phyloP scores from a whole-genome alignment of 2,113 vertebrate genomes.

The Haplochromis vanheusdeni region DNA sequence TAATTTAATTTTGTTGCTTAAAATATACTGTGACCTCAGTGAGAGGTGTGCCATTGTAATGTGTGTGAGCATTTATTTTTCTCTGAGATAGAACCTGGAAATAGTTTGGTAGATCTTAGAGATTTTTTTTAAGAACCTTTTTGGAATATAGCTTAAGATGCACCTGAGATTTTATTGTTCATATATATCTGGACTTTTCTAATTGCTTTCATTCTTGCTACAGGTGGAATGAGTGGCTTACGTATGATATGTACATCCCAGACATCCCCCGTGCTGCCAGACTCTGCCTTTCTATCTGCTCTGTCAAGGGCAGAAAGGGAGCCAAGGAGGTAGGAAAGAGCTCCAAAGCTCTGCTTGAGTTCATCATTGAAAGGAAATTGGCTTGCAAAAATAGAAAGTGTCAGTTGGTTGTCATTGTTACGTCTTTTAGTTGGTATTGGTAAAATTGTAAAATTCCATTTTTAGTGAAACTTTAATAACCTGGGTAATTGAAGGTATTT shows the following conservation, averaged over 20 bases:
- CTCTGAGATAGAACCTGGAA: background rate
- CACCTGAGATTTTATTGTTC: background rate
- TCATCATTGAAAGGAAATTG: background rate
- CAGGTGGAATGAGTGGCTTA: slow-evolving; percentile 97
- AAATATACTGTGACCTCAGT: background rate
- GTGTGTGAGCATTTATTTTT: background rate
- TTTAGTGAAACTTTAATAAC: background rate
- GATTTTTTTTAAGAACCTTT: background rate
- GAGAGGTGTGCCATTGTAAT: background rate
- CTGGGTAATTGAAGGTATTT: background rate
- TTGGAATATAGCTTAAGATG: background rate
- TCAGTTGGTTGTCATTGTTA: background rate
- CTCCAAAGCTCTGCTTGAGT: background rate
- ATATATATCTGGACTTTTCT: background rate
- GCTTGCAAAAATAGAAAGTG: background rate
- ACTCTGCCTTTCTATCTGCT: slow-evolving; percentile 97
- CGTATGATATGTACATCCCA: slow-evolving; percentile 95
- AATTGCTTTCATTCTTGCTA: background rate
- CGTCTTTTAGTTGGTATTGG: background rate
- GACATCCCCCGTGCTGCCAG: slow-evolving; percentile 95
- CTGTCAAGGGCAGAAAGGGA: slow-evolving; percentile 95
- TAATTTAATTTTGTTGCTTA: background rate
- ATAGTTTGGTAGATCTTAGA: background rate
- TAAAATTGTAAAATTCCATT: background rate
- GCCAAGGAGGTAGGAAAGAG: slow-evolving; percentile 84